Evolutionary conservation across 2,113 vertebrate species (phyloP).

Genomic region (Sisor rabdophorus): DNA sequence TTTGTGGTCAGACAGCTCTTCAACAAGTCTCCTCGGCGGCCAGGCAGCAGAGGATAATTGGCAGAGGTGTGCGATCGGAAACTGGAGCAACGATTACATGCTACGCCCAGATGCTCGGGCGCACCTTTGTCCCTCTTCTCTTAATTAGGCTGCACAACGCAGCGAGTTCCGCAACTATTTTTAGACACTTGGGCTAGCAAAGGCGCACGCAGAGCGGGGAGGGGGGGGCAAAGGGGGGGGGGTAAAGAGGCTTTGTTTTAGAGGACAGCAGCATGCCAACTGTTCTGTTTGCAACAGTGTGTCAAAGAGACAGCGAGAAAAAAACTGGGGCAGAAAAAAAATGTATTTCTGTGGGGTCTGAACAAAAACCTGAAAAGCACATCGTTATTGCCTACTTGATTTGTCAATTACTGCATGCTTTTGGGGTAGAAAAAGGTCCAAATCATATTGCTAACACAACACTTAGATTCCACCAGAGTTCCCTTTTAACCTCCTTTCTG

Average conservation of each 20-base stretch:
- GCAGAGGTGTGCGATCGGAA: constrained; percentile 31
- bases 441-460: no score
- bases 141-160: constrained; percentile 54
- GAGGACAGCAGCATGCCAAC: constrained; percentile 33
- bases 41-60: constrained; percentile 44
- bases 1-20: constrained; percentile 35
- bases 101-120: constrained; percentile 49
- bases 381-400: no score
- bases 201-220: constrained; percentile 30
- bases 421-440: no score
- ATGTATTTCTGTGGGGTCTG: background rate
- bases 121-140: constrained; percentile 44
- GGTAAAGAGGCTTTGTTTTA: constrained; percentile 30
- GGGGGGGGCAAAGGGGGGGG: background rate
- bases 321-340: constrained; percentile 8
- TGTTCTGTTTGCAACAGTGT: background rate
- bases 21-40: constrained; percentile 10
- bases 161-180: constrained; percentile 39
- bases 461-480: no score
- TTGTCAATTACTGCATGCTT: no score
- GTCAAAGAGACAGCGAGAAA: constrained; percentile 7
- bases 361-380: no score
- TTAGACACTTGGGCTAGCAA: constrained; percentile 42
- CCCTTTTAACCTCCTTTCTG: no score
- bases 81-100: constrained; percentile 40